These are phyloP conservation scores for Neopipo cinnamomea DNA, from an alignment of 2,113 vertebrate genomes.

Conservation along the genomic window DNA sequence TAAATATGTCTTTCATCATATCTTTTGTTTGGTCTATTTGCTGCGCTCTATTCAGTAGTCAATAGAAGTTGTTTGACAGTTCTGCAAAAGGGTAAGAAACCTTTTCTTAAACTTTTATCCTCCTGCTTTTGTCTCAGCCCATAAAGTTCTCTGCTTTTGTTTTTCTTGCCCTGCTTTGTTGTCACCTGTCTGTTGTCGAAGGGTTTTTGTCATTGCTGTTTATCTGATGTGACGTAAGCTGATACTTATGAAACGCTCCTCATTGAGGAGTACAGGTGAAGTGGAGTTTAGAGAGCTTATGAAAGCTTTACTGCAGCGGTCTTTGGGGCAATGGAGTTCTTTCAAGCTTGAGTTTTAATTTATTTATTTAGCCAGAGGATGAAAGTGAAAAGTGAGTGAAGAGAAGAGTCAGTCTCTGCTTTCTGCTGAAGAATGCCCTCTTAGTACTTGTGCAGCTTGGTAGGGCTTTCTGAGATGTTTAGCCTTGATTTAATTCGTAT, in stretches of 20 bases:
- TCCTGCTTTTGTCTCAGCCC: slow-evolving; percentile 44
- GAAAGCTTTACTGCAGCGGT: neutral
- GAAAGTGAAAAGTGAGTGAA: neutral
- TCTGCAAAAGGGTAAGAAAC: slow-evolving; percentile 53
- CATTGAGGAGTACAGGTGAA: slow-evolving; percentile 1
- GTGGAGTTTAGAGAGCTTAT: neutral
- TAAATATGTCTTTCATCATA: slow-evolving; percentile 74
- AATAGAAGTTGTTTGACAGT: slow-evolving; percentile 59
- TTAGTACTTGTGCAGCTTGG: neutral
- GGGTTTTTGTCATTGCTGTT: neutral
- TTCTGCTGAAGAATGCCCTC: slow-evolving; percentile 27
- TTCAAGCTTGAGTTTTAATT: neutral
- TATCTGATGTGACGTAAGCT: neutral
- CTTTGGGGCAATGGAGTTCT: neutral
- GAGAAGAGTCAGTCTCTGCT: neutral
- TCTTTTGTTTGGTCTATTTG: slow-evolving; percentile 76
- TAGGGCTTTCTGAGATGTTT: slow-evolving; percentile 44
- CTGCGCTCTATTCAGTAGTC: slow-evolving; percentile 70
- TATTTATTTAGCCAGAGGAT: slow-evolving; percentile 34
- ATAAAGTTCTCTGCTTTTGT: slow-evolving; percentile 62
- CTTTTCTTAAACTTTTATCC: slow-evolving; percentile 66
- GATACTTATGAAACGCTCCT: neutral
- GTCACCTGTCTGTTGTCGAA: slow-evolving; percentile 19
- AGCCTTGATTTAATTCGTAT: slow-evolving; percentile 66
- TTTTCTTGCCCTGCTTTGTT: neutral